phyloP scores from a whole-genome alignment of 1,140 invertebrate species.

The Diabrotica undecimpunctata region DNA sequence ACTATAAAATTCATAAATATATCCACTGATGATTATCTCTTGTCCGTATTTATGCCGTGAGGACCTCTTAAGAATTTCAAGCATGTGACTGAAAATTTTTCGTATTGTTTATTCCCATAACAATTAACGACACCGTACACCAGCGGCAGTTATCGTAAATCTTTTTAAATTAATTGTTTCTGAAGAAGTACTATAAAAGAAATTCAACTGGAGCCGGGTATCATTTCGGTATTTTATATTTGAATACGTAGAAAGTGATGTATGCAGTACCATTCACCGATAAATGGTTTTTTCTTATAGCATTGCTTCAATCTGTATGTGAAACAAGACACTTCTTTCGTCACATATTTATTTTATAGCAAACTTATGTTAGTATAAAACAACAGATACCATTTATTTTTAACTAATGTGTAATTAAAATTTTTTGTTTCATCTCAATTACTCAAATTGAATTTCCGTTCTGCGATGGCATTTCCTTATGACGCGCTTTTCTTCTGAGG shows the following conservation, averaged over 20 bases:
- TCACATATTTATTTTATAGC: too few relatives aligned
- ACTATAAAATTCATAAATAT: conserved; percentile 12
- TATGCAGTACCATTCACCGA: not conserved
- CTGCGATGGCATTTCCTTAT: too few relatives aligned
- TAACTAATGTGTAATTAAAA: too few relatives aligned
- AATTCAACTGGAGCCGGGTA: not conserved
- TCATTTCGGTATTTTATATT: conserved; percentile 1
- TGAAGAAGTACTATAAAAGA: not conserved
- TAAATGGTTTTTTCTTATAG: too few relatives aligned
- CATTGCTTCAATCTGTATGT: too few relatives aligned
- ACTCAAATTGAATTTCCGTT: too few relatives aligned
- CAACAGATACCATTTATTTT: too few relatives aligned
- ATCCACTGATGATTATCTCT: conserved; percentile 8
- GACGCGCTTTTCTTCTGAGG: too few relatives aligned
- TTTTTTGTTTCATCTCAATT: too few relatives aligned
- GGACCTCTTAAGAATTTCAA: conserved; percentile 9
- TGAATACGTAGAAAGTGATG: not conserved
- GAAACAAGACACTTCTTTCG: too few relatives aligned
- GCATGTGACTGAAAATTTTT: conserved; percentile 7
- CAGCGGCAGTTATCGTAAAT: conserved; percentile 9
- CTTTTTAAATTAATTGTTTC: conserved; percentile 13
- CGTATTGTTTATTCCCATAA: conserved; percentile 13
- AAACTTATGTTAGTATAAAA: too few relatives aligned
- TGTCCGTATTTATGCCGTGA: conserved; percentile 6
- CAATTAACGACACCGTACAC: conserved; percentile 14